A percentile compares a stretch with the other conserved stretches of the same genome.
These are phyloP conservation scores for Poeciliopsis turneri DNA, from an alignment of 2,797 vertebrate species.

Conservation along the genomic window DNA sequence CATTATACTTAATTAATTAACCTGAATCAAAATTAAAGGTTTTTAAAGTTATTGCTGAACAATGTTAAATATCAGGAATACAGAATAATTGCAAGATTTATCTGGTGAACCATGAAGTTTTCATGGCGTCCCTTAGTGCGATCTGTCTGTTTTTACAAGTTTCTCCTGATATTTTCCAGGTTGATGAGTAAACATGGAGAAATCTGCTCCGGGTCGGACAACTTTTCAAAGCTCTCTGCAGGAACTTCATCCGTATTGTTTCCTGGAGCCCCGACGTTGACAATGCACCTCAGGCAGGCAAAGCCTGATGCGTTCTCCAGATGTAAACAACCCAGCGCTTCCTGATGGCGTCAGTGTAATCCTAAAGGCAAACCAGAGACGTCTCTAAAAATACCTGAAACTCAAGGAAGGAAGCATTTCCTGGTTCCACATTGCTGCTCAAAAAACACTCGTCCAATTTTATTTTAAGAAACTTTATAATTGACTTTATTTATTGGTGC, in stretches of 20 bases:
- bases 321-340: conserved; percentile 61
- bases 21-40: neutral
- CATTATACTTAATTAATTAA: neutral
- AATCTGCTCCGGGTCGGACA: neutral
- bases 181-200: neutral
- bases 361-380: conserved; percentile 56
- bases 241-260: conserved; percentile 43
- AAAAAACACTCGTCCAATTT: conserved; percentile 30
- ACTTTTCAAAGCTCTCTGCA: conserved; percentile 1
- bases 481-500: no score
- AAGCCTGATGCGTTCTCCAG: conserved; percentile 78
- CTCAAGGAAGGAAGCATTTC: conserved; percentile 71
- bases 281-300: conserved; percentile 23
- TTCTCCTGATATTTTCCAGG: neutral
- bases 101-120: neutral
- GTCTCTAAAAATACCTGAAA: conserved; percentile 69
- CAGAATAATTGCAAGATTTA: neutral
- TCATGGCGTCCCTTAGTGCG: neutral
- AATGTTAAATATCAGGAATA: neutral
- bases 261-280: conserved; percentile 3
- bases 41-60: neutral
- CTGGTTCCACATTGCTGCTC: conserved; percentile 51
- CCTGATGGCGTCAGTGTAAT: conserved; percentile 65
- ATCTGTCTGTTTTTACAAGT: neutral
- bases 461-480: no score